Percentiles rank a stretch among this genome's conserved stretches.
Evolutionary conservation across 2,113 vertebrate species (phyloP).

Genomic region (Gambusia affinis): DNA sequence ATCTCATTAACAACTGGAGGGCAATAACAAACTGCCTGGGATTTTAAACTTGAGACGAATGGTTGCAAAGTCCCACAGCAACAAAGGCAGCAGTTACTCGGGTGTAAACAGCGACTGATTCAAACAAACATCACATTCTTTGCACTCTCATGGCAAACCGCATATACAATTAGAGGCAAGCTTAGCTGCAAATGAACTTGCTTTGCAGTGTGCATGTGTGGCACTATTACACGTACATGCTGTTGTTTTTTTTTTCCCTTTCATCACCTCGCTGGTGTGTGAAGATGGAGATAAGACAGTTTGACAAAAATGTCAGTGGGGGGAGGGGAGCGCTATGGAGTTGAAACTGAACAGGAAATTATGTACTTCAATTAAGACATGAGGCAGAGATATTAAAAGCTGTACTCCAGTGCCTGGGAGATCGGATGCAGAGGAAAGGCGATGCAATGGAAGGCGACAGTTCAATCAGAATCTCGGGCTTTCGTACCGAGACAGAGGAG

Average conservation of each 20-base stretch:
- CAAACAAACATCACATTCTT: conserved; percentile 2
- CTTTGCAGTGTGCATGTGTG: conserved; percentile 21
- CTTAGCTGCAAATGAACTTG: background rate
- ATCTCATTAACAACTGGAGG: conserved; percentile 61
- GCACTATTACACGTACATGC: conserved; percentile 9
- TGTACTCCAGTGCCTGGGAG: conserved; percentile 67
- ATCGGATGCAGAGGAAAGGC: conserved; percentile 51
- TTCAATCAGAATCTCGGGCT: conserved; percentile 66
- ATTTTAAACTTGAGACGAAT: conserved; percentile 44
- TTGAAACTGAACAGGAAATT: conserved; percentile 75
- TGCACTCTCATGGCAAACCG: conserved; percentile 4
- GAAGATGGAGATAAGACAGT: conserved; percentile 72
- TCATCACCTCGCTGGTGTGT: conserved; percentile 66
- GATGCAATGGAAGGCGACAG: conserved; percentile 67
- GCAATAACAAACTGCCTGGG: conserved; percentile 46
- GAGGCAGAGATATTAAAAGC: conserved; percentile 73
- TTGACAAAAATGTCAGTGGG: conserved; percentile 70
- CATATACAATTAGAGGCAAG: background rate
- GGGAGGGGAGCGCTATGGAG: conserved; percentile 13
- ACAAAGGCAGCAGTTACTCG: conserved; percentile 20
- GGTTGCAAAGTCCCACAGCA: conserved; percentile 28
- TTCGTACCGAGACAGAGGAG: conserved; percentile 14
- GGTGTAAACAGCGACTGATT: conserved; percentile 2
- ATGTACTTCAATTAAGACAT: conserved; percentile 79
- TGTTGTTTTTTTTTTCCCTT: conserved; percentile 51